Base-by-base conservation (phyloP, 2,113 vertebrate species). In the Phrynosoma platyrhinos region DNA sequence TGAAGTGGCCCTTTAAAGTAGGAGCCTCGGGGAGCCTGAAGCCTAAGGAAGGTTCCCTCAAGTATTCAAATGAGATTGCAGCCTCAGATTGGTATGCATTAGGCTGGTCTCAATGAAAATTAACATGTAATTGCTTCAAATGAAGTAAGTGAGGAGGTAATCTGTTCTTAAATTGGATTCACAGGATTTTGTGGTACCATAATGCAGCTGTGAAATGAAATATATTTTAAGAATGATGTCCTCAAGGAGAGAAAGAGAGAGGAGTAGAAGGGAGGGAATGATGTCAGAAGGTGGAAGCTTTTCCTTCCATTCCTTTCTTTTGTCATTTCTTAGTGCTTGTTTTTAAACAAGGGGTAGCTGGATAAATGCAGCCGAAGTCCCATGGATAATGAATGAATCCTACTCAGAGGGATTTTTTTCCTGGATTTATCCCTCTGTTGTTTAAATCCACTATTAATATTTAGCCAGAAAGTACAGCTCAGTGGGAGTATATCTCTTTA, bases 41-140 rank as follows among this genome's bases (percentile, higher is more conserved):
- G 94, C 94, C 94, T 32, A 27, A 94, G 93, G 94, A 95, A 94
- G 72, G 83, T 94, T 97, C 96, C 96, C 96, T 96, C 95, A 97
- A 97, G 97, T 97, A 97, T 97, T 97, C 97, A 97, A 97, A 97
- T 97, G 97, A 97, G 97, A 97, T 97, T 97, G 97, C 96, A 92
- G 96, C 95, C 95, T 96, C 96, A 97, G 96, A 97, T 97, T 97
- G 97, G 97, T 97, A 97, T 97, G 97, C 97, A 97, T 97, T 97
- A 97, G 97, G 96, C 96, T 97, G 95, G 97, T 97, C 97, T 97
- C 97, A 97, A 97, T 97, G 97, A 97, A 97, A 97, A 97, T 97
- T 97, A 97, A 97, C 97, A 97, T 97, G 97, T 97, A 97, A 97
- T 97, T 97, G 97, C 97, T 97, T 97, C 97, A 97, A 97, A 97